phyloP scores from a whole-genome alignment of 23 tunicate species.

The Ciona savignyi region DNA sequence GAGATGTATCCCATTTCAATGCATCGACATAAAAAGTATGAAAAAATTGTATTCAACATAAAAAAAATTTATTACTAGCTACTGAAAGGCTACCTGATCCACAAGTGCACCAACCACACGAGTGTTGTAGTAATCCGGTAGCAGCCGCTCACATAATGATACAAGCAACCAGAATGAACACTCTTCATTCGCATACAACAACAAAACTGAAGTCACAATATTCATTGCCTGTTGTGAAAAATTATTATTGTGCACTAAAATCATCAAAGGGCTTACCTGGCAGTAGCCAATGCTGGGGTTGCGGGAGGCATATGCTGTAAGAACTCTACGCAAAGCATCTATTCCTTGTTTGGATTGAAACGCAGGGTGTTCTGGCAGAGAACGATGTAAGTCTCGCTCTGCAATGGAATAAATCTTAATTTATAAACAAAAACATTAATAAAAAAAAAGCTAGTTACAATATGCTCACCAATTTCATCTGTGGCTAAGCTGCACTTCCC shows the following conservation, averaged over 20 bases:
- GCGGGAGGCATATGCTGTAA: slow-evolving; percentile 94
- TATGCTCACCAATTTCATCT: slow-evolving; percentile 83
- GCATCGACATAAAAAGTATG: not conserved
- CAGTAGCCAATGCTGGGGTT: slow-evolving; percentile 97
- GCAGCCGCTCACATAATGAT: slow-evolving; percentile 78
- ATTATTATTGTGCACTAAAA: not conserved
- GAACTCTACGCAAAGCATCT: slow-evolving; percentile 83
- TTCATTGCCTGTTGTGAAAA: slow-evolving; percentile 86
- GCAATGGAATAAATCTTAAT: not conserved
- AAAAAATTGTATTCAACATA: not conserved
- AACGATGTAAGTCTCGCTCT: slow-evolving; percentile 91
- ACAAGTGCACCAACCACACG: slow-evolving; percentile 98
- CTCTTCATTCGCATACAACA: slow-evolving; percentile 83
- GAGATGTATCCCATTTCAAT: no score
- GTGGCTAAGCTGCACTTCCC: slow-evolving; percentile 89
- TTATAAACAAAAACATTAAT: not conserved
- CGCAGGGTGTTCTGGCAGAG: slow-evolving; percentile 99
- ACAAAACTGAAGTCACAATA: slow-evolving; percentile 93
- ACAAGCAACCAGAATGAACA: slow-evolving; percentile 96
- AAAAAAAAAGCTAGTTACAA: no score
- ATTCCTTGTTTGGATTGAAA: slow-evolving; percentile 88
- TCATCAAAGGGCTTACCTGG: slow-evolving; percentile 55
- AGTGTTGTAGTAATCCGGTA: slow-evolving; percentile 98
- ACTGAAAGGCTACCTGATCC: slow-evolving; percentile 79
- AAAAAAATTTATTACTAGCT: not conserved